These are phyloP conservation scores for Lucinisca nassula DNA, from an alignment of 2,888 invertebrate genomes.

Conservation along the genomic window DNA sequence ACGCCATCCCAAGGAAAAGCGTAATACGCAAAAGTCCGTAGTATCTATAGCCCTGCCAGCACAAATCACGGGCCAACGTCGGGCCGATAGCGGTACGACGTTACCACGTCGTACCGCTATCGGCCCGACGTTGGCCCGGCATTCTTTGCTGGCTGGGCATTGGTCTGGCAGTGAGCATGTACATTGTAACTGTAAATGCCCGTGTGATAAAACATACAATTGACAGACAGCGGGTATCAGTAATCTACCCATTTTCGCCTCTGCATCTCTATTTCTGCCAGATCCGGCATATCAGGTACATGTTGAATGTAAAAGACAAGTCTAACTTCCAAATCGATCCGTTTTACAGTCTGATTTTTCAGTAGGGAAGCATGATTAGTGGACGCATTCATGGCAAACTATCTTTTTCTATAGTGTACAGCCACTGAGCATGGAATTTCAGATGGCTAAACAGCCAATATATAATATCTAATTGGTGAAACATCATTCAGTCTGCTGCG, in stretches of 20 bases:
- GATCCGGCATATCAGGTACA: background rate
- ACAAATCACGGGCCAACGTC: too few relatives aligned
- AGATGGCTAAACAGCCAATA: background rate
- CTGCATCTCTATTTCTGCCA: background rate
- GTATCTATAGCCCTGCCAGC: background rate
- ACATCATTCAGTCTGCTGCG: background rate
- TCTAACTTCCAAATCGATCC: background rate
- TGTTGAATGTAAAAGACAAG: slow-evolving; percentile 2
- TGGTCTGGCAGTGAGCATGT: background rate
- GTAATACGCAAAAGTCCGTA: background rate
- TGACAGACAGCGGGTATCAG: background rate
- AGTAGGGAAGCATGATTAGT: background rate
- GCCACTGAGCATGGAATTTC: background rate
- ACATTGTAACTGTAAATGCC: background rate
- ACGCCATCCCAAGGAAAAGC: too few relatives aligned
- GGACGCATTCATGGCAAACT: background rate
- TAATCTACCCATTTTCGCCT: background rate
- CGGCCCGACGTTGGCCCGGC: too few relatives aligned
- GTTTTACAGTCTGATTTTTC: background rate
- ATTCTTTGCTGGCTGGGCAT: background rate
- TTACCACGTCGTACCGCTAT: too few relatives aligned
- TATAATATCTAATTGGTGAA: background rate
- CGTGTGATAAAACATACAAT: background rate
- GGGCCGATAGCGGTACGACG: too few relatives aligned
- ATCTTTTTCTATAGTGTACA: background rate